These are phyloP conservation scores for Anguilla rostrata DNA, from an alignment of 2,113 vertebrate genomes.

Conservation along the genomic window DNA sequence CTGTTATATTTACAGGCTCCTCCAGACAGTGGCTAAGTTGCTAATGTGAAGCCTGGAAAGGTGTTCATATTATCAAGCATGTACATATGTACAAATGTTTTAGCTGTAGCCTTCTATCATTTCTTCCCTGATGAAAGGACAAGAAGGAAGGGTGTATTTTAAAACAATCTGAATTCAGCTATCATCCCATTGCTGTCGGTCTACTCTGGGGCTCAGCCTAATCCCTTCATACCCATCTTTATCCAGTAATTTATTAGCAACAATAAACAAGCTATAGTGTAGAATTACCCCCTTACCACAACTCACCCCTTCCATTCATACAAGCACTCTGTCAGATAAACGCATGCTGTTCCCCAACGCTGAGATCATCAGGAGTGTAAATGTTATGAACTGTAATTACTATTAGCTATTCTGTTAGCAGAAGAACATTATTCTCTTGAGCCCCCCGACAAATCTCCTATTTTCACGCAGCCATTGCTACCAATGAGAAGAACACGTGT, in stretches of 20 bases:
- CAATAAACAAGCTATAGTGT: neutral
- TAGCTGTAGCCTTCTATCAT: too few species aligned
- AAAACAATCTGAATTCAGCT: too few species aligned
- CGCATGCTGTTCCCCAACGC: neutral
- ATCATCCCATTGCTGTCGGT: neutral
- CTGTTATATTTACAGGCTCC: too few species aligned
- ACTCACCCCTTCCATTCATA: neutral
- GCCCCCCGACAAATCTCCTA: neutral
- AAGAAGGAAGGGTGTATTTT: too few species aligned
- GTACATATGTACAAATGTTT: too few species aligned
- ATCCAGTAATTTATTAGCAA: neutral
- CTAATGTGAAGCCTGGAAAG: too few species aligned
- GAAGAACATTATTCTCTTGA: neutral
- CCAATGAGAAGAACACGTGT: neutral
- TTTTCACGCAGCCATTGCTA: neutral
- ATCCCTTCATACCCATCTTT: neutral
- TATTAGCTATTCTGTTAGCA: slow-evolving; percentile 18
- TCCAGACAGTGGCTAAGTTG: too few species aligned
- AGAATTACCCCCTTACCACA: neutral
- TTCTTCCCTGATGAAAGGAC: too few species aligned
- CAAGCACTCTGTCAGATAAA: neutral
- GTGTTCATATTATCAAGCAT: too few species aligned
- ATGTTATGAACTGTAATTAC: slow-evolving; percentile 41
- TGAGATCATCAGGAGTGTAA: slow-evolving; percentile 17
- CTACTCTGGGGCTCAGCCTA: neutral